These are phyloP conservation scores for Himalopsyche anomala DNA, from an alignment of 2,888 invertebrate species.

Conservation along the genomic window DNA sequence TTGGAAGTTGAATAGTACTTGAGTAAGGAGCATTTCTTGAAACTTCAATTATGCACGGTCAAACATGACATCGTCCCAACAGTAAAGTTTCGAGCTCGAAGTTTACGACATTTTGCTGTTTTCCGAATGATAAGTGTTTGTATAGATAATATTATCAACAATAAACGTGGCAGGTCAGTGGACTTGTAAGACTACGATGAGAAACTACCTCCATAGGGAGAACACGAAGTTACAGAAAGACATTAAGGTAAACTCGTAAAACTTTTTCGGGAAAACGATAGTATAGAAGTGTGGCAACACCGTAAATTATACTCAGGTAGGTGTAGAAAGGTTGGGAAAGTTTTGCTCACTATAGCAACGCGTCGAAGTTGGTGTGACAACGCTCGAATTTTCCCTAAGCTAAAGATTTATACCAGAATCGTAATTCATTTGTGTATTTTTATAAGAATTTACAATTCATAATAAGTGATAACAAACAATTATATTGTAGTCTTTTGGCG, in stretches of 20 bases:
- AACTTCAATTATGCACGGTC: no score
- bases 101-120: no score
- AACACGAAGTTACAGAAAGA: conserved; percentile 24
- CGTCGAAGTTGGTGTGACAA: neutral
- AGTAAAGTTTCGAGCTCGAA: no score
- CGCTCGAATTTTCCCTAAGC: neutral
- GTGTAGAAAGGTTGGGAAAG: conserved; percentile 16
- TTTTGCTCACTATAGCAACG: neutral
- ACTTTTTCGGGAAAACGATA: conserved; percentile 31
- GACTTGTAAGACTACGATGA: neutral
- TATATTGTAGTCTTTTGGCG: no score
- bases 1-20: no score
- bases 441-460: neutral
- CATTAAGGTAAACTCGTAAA: conserved; percentile 15
- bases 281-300: neutral
- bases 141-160: no score
- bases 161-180: no score
- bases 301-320: conserved; percentile 41
- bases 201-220: neutral
- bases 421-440: neutral
- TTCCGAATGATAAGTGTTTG: no score
- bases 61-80: no score
- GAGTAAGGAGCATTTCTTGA: no score
- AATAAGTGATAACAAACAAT: no score
- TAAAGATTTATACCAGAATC: neutral